A percentile compares a stretch with the other conserved stretches of the same genome.
Conservation (phyloP, 2,888 invertebrate genomes). For the Myopa tessellatipennis region DNA sequence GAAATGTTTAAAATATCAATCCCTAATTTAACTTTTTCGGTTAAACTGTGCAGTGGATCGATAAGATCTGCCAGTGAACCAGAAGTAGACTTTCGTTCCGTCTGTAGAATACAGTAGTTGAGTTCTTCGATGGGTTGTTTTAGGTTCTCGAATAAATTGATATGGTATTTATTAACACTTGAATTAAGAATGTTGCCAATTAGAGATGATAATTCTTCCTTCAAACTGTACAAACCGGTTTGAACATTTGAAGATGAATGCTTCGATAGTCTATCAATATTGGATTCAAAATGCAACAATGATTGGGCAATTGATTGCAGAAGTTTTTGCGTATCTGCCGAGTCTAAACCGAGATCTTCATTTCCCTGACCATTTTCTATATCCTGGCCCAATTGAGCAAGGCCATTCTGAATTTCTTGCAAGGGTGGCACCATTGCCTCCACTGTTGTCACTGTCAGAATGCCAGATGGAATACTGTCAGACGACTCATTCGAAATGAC, state of each 20-base stretch:
- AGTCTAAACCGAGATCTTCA: conserved; percentile 60
- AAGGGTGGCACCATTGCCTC: conserved; percentile 71
- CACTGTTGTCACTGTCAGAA: conserved; percentile 68
- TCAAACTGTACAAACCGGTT: conserved; percentile 66
- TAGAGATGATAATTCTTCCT: conserved; percentile 71
- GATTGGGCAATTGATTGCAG: conserved; percentile 67
- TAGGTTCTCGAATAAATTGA: conserved; percentile 69
- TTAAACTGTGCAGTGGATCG: conserved; percentile 64
- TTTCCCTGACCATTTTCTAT: conserved; percentile 65
- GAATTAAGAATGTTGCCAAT: conserved; percentile 72
- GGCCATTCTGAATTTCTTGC: conserved; percentile 72
- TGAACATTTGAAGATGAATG: conserved; percentile 58
- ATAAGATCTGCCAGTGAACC: conserved; percentile 65
- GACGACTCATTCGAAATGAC: conserved; percentile 64
- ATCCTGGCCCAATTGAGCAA: conserved; percentile 69
- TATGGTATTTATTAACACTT: conserved; percentile 62
- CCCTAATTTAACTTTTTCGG: conserved; percentile 62
- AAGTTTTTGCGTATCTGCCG: conserved; percentile 66
- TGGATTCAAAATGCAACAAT: conserved; percentile 66
- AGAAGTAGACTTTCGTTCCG: conserved; percentile 65
- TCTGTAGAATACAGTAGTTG: conserved; percentile 68
- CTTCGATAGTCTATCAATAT: conserved; percentile 61
- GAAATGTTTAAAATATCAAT: conserved; percentile 59
- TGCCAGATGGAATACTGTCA: conserved; percentile 59
- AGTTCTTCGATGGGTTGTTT: conserved; percentile 70